These are phyloP conservation scores for Sylvia atricapilla DNA, from an alignment of 2,113 vertebrate species.

Conservation along the genomic window DNA sequence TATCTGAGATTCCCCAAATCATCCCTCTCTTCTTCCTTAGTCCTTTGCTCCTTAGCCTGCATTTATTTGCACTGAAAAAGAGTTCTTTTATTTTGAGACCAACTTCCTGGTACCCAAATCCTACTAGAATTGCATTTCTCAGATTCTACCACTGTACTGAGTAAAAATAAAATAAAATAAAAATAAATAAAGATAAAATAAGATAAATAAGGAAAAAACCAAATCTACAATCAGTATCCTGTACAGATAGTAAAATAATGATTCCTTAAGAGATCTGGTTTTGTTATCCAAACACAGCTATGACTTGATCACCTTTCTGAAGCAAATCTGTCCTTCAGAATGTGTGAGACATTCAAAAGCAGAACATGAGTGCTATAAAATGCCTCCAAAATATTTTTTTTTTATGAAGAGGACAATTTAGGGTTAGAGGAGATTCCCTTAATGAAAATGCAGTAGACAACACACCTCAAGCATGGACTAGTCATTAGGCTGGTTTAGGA, in stretches of 20 bases:
- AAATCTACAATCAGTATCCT: not conserved
- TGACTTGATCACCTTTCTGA: not conserved
- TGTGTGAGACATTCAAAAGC: not conserved
- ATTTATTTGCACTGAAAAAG: not conserved
- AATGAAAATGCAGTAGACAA: not conserved
- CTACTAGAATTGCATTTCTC: not conserved
- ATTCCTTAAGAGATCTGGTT: not conserved
- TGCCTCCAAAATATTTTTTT: not conserved
- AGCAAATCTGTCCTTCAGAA: not conserved
- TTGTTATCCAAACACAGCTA: not conserved
- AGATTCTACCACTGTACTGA: not conserved
- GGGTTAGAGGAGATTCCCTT: not conserved
- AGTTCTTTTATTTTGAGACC: not conserved
- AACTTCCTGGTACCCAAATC: not conserved
- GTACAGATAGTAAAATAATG: not conserved
- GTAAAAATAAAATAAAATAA: not conserved
- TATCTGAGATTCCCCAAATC: not conserved
- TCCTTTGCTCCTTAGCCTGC: not conserved
- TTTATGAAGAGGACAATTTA: not conserved
- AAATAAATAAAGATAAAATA: not conserved
- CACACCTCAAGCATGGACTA: not conserved
- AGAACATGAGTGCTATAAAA: not conserved
- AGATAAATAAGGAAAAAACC: not conserved
- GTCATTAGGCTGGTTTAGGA: not conserved
- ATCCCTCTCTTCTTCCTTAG: not conserved